These are phyloP conservation scores for Solea senegalensis DNA, from an alignment of 2,113 vertebrate species.

Conservation along the genomic window DNA sequence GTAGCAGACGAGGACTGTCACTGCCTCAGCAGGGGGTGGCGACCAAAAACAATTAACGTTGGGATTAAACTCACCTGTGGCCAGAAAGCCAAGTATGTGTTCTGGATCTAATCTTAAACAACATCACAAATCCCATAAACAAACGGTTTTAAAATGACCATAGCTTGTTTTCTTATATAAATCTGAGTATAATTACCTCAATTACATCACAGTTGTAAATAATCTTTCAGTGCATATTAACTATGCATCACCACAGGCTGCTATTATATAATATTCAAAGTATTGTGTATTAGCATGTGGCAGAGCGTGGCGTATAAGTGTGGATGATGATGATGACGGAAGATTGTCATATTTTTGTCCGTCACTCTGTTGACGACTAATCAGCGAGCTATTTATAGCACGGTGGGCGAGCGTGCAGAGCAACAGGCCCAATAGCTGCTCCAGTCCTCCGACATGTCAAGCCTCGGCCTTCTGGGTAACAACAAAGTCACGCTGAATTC, in stretches of 20 bases:
- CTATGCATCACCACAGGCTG: not conserved
- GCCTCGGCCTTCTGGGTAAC: conserved; percentile 33
- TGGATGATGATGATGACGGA: conserved; percentile 12
- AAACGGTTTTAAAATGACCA: too few species aligned
- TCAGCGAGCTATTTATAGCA: conserved; percentile 62
- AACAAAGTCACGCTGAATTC: conserved; percentile 35
- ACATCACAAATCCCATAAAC: too few species aligned
- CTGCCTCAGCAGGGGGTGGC: too few species aligned
- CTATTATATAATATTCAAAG: conserved; percentile 17
- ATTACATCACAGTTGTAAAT: not conserved
- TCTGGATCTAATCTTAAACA: too few species aligned
- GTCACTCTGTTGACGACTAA: conserved; percentile 46
- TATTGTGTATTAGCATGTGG: not conserved
- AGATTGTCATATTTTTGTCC: conserved; percentile 24
- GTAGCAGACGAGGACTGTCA: too few species aligned
- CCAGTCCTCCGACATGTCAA: conserved; percentile 50
- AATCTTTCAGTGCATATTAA: not conserved
- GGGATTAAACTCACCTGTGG: too few species aligned
- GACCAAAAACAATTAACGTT: too few species aligned
- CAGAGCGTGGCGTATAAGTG: conserved; percentile 9
- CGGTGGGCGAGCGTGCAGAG: conserved; percentile 49
- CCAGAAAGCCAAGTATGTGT: too few species aligned
- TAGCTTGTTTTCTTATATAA: not conserved
- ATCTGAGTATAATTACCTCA: not conserved
- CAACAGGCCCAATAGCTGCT: conserved; percentile 37